Conservation (phyloP, 1,140 invertebrate genomes). For the Amphibalanus amphitrite region DNA sequence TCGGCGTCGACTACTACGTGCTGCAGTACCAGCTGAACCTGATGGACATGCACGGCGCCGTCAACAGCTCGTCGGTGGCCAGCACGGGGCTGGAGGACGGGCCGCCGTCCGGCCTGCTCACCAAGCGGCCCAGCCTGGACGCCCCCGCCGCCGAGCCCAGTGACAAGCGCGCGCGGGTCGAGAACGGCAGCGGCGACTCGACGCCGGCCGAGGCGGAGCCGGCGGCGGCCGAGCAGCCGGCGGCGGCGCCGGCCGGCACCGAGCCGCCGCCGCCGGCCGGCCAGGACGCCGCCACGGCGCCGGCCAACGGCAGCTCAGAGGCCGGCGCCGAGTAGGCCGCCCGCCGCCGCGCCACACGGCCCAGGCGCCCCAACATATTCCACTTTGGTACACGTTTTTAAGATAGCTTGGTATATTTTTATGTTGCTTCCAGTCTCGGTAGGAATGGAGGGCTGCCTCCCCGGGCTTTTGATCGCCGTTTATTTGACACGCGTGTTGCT, state of each 20-base stretch:
- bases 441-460: too few species aligned
- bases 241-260: neutral
- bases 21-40: slow-evolving; percentile 2
- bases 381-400: neutral
- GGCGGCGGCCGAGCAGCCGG: too few species aligned
- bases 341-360: too few species aligned
- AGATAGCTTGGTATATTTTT: slow-evolving; percentile 1
- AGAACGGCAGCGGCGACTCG: neutral
- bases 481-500: neutral
- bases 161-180: neutral
- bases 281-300: neutral
- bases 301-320: neutral
- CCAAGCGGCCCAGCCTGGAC: neutral
- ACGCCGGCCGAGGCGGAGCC: too few species aligned
- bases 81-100: too few species aligned
- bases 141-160: neutral
- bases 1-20: slow-evolving; percentile 15
- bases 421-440: neutral
- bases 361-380: neutral
- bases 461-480: neutral
- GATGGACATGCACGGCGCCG: slow-evolving; percentile 1
- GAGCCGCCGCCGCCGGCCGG: too few species aligned
- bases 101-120: neutral
- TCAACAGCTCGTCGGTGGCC: neutral
- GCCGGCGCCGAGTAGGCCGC: neutral